Conservation (phyloP, 2,888 invertebrate species). For the Dione vanillae region DNA sequence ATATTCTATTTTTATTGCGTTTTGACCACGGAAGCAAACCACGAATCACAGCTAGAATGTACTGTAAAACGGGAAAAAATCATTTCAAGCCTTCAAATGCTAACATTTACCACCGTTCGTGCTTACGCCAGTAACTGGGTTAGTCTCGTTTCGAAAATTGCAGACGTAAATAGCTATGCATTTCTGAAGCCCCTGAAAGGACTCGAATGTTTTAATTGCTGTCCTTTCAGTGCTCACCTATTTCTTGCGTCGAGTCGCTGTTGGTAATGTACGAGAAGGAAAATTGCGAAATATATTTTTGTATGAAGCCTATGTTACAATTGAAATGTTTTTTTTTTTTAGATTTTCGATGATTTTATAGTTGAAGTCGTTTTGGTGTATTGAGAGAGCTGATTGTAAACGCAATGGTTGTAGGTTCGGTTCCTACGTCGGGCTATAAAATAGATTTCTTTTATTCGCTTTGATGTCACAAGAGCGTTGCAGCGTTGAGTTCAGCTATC, state of each 20-base stretch:
- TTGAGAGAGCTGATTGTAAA: no score
- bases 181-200: slow-evolving; percentile 20
- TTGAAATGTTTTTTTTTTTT: background rate
- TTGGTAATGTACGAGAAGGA: slow-evolving; percentile 9
- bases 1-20: no score
- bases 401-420: no score
- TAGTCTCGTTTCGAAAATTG: slow-evolving; percentile 32
- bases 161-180: slow-evolving; percentile 24
- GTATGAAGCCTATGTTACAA: background rate
- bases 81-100: slow-evolving; percentile 7
- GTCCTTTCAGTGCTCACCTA: slow-evolving; percentile 18
- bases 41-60: no score
- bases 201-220: slow-evolving; percentile 31
- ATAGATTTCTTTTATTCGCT: no score
- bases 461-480: no score
- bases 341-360: no score
- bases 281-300: background rate
- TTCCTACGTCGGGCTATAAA: no score
- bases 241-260: slow-evolving; percentile 1
- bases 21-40: no score
- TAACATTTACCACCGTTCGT: background rate
- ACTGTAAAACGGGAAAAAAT: background rate
- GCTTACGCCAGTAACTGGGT: slow-evolving; percentile 24
- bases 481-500: no score
- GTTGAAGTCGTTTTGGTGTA: no score